phyloP scores from a whole-genome alignment of 2,113 vertebrate species.

The Ptyas mucosa region DNA sequence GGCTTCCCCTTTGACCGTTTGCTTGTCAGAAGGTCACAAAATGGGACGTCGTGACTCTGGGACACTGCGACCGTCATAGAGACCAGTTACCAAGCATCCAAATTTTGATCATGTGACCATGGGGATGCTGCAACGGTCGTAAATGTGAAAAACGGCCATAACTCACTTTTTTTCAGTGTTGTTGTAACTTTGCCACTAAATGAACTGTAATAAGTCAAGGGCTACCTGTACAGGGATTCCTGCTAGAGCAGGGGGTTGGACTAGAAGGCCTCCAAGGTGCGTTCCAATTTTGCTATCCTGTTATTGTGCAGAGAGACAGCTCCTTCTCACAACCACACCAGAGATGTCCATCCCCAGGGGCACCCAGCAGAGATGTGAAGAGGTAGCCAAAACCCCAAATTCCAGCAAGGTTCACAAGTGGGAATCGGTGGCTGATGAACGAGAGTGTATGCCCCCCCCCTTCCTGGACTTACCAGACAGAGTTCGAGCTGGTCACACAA shows the following conservation, averaged over 20 bases:
- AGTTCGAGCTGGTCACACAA: conserved; percentile 92
- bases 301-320: not conserved
- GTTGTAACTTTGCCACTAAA: not conserved
- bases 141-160: not conserved
- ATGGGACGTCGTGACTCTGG: not conserved
- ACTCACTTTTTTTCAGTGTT: not conserved
- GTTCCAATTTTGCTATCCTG: not conserved
- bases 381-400: not conserved
- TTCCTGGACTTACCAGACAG: conserved; percentile 74
- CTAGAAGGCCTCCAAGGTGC: not conserved
- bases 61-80: not conserved
- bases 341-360: not conserved
- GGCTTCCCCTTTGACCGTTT: not conserved
- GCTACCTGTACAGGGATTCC: not conserved
- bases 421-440: not conserved
- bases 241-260: not conserved
- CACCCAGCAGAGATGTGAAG: not conserved
- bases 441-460: not conserved
- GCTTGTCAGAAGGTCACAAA: not conserved
- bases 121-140: not conserved
- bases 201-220: not conserved
- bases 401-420: not conserved
- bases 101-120: not conserved
- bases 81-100: not conserved
- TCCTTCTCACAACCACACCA: not conserved